Percentiles rank a stretch among this genome's conserved stretches.
Conservation (phyloP, 2,113 vertebrate genomes). For the Salvator merianae region DNA sequence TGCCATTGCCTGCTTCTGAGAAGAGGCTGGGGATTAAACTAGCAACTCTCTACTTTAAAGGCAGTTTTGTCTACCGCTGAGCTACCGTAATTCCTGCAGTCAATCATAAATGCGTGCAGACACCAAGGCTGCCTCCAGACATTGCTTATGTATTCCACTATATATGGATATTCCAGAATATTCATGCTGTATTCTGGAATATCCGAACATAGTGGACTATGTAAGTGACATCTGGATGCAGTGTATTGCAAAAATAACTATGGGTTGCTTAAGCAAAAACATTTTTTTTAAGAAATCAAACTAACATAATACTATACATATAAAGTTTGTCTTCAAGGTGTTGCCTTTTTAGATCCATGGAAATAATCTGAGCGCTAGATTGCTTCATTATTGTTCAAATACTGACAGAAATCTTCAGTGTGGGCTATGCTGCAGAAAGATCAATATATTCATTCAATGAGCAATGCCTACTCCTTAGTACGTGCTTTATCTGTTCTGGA, state of each 20-base stretch:
- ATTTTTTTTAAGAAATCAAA: background rate
- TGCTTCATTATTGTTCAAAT: background rate
- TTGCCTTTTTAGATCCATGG: background rate
- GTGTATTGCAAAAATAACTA: background rate
- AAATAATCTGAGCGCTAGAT: background rate
- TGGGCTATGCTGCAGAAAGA: background rate
- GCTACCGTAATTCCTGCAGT: too few species aligned
- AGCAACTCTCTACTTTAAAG: too few species aligned
- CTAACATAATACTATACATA: background rate
- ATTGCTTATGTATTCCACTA: too few species aligned
- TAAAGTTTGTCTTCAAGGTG: background rate
- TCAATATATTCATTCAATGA: background rate
- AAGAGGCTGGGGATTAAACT: too few species aligned
- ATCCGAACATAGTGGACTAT: too few species aligned
- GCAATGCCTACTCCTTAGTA: background rate
- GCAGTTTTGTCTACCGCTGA: too few species aligned
- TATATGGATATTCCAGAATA: too few species aligned
- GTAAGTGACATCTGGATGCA: too few species aligned
- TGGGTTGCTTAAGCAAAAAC: background rate
- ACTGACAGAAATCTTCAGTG: background rate
- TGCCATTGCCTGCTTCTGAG: too few species aligned
- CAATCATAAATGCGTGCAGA: too few species aligned
- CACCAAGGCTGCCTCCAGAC: too few species aligned
- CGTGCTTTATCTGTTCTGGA: conserved; percentile 5
- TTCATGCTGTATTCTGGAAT: too few species aligned